A percentile compares a stretch with the other conserved stretches of the same genome.
Evolutionary conservation across 2,888 invertebrate species (phyloP).

Genomic region (Sphecodes monilicornis): DNA sequence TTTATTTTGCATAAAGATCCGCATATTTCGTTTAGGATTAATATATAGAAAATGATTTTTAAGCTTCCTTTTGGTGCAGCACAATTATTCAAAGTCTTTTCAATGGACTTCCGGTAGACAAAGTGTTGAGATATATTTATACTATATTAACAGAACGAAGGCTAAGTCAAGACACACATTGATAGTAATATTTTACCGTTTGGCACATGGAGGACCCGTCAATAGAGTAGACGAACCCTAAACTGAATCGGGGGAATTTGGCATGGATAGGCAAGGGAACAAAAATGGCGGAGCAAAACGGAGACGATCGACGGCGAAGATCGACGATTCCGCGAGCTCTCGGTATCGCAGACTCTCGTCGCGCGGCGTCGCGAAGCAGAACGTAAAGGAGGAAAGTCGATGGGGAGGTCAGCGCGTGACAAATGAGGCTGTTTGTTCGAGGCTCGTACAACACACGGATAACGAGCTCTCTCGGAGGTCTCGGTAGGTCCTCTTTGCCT

Average conservation of each 20-base stretch:
- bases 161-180: too few relatives aligned
- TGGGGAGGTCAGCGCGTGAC: constrained; percentile 79
- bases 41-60: too few relatives aligned
- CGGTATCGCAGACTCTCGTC: background rate
- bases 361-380: background rate
- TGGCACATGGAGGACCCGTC: too few relatives aligned
- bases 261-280: background rate
- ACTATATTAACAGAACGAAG: too few relatives aligned
- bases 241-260: background rate
- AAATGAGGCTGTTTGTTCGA: constrained; percentile 81
- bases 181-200: too few relatives aligned
- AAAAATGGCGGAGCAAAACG: background rate
- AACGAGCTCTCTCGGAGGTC: constrained; percentile 77
- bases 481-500: constrained; percentile 51
- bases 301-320: background rate
- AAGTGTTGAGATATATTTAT: too few relatives aligned
- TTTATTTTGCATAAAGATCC: too few relatives aligned
- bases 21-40: too few relatives aligned
- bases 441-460: constrained; percentile 77
- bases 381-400: constrained; percentile 46
- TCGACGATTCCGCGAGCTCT: background rate
- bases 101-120: too few relatives aligned
- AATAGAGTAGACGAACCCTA: too few relatives aligned
- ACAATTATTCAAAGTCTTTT: too few relatives aligned
- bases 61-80: too few relatives aligned